phyloP scores from a whole-genome alignment of 2,113 vertebrate genomes.

The Tupaia chinensis region DNA sequence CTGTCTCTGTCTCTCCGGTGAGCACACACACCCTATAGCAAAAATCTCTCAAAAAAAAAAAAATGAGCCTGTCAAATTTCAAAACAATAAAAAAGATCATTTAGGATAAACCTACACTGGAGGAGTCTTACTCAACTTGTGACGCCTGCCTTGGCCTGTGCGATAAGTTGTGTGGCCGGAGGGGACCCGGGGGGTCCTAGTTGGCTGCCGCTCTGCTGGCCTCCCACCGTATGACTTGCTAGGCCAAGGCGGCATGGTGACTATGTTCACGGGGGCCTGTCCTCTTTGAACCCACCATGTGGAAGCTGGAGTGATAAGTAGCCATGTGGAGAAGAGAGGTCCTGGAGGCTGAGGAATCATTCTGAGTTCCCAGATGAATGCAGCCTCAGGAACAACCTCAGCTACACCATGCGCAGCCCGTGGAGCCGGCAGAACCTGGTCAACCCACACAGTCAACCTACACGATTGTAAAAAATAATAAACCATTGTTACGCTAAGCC shows the following conservation, averaged over 20 bases:
- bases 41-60: too few relatives aligned
- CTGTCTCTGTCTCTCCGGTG: too few relatives aligned
- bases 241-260: background rate
- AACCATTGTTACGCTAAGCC: slow-evolving; percentile 52
- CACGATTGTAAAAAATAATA: slow-evolving; percentile 20
- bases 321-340: slow-evolving; percentile 17
- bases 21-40: too few relatives aligned
- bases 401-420: background rate
- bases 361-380: slow-evolving; percentile 33
- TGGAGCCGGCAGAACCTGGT: background rate
- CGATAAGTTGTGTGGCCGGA: background rate
- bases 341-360: background rate
- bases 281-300: background rate
- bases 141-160: background rate
- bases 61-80: background rate
- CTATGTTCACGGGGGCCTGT: background rate
- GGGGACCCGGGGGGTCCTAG: background rate
- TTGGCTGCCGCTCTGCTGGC: background rate
- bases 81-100: slow-evolving; percentile 38
- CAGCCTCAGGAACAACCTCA: background rate
- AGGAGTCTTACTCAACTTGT: background rate
- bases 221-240: background rate
- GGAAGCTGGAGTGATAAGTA: slow-evolving; percentile 29
- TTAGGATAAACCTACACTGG: background rate
- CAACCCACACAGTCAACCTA: slow-evolving; percentile 29